Conservation (phyloP, 2,888 invertebrate genomes). For the Tridacna crocea region DNA sequence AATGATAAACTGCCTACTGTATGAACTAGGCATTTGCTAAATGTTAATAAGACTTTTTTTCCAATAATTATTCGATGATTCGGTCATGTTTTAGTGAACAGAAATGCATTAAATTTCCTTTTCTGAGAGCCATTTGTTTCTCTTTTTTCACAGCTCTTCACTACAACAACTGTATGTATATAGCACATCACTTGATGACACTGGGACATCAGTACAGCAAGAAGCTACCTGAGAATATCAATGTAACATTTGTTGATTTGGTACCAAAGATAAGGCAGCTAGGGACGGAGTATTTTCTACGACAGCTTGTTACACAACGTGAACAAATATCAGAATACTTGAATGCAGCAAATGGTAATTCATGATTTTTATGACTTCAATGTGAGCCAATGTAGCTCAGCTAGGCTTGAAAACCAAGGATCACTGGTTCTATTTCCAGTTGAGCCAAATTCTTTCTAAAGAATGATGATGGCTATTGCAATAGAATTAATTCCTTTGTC, state of each 20-base stretch:
- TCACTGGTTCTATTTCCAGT: too few species aligned
- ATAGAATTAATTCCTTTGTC: background rate
- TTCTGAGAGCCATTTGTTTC: too few species aligned
- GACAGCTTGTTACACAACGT: constrained; percentile 91
- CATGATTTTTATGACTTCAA: too few species aligned
- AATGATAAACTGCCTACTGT: too few species aligned
- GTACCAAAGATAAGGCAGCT: constrained; percentile 88
- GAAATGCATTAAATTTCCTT: too few species aligned
- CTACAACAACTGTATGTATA: constrained; percentile 95
- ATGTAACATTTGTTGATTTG: constrained; percentile 89
- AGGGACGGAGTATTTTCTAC: constrained; percentile 89
- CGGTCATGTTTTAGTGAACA: too few species aligned
- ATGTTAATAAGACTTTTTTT: too few species aligned
- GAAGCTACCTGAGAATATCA: constrained; percentile 87
- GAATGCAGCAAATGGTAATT: constrained; percentile 88
- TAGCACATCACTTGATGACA: constrained; percentile 90
- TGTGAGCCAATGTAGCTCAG: too few species aligned
- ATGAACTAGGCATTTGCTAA: too few species aligned
- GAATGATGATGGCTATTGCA: too few species aligned
- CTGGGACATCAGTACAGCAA: constrained; percentile 89
- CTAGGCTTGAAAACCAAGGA: too few species aligned
- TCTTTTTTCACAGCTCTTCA: constrained; percentile 78
- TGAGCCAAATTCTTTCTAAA: background rate
- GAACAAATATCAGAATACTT: constrained; percentile 91
- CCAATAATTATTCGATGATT: too few species aligned